Base-by-base conservation (phyloP, 2,113 vertebrate genomes). In the Caloenas nicobarica region DNA sequence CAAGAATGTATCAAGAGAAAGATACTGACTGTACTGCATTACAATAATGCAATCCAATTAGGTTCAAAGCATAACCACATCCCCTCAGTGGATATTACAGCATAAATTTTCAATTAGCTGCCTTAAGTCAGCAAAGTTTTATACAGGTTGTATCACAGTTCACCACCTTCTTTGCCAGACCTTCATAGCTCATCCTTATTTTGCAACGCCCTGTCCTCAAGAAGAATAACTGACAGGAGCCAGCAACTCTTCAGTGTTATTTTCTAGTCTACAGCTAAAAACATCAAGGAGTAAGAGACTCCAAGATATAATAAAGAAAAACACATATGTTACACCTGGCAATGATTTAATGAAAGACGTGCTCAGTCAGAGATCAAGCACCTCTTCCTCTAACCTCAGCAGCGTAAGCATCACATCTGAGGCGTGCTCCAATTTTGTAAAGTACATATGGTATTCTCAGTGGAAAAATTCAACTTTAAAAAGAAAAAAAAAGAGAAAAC, bases 41-140 rank as follows among this genome's bases (percentile, higher is more conserved):
- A 62, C 40, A 87, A 77, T 54, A 87, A 77, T 54, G 72, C 72
- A 88, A 56, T 22, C 21, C 69, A 95, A 15, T 9, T 23, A 87
- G 36, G 51, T 86, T 77, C 85, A 80, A 86, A 81, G 85, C 83
- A 88, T 18, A 96, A 91, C 85, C 89, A 88, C 93, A 74, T 94
- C 79, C 81, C 44, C 34, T 42, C 10, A 2, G 42, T 5, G 46
- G 66, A 38, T 66, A 80, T 62, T 62, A 66, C 0, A 56, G 74
- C 68, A 93, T 80, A 82, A 33, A 91, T 91, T 88, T 94, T 81
- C 87, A 92, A 69, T 94, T 91, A 93, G 85, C 61, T 65, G 61
- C 48, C 88, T 57, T 92, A 77, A 97, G 92, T 91, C 95, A 97
- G 92, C 94, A 94, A 60, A 89, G 64, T 83, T 94, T 86, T 81